These are phyloP conservation scores for Bombyx mori DNA, from an alignment of 1,140 invertebrate genomes.

Conservation along the genomic window DNA sequence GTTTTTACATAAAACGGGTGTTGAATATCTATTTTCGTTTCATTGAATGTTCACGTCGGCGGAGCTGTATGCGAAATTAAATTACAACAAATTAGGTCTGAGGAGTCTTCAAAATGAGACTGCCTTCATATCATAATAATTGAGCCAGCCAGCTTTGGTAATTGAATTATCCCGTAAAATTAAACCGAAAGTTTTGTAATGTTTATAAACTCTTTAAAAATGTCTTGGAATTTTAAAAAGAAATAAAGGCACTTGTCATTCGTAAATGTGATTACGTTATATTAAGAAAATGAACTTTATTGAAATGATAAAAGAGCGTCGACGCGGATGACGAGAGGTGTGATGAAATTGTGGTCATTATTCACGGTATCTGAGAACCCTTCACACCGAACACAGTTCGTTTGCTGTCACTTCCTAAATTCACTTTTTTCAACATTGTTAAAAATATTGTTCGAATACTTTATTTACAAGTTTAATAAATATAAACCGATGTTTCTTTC, in stretches of 20 bases:
- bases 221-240: neutral
- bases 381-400: slow-evolving; percentile 15
- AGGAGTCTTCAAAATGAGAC: slow-evolving; percentile 17
- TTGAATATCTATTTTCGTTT: slow-evolving; percentile 1
- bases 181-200: neutral
- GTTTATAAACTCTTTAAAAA: neutral
- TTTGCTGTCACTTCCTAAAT: slow-evolving; percentile 1
- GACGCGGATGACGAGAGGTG: slow-evolving; percentile 10
- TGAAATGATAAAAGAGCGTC: slow-evolving; percentile 20
- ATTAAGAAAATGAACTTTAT: slow-evolving; percentile 15
- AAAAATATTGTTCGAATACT: too few species aligned
- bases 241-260: slow-evolving; percentile 6
- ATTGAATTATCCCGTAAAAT: slow-evolving; percentile 19
- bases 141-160: slow-evolving; percentile 14
- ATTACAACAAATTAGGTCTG: slow-evolving; percentile 16
- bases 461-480: too few species aligned
- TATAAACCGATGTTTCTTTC: too few species aligned
- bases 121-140: slow-evolving; percentile 17
- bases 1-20: slow-evolving; percentile 10
- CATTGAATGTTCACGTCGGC: slow-evolving; percentile 1
- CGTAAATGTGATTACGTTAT: slow-evolving; percentile 3
- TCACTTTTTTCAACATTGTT: too few species aligned
- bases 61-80: slow-evolving; percentile 10
- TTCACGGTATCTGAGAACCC: slow-evolving; percentile 13
- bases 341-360: slow-evolving; percentile 24